Conservation (phyloP, 1,140 invertebrate genomes). For the Dendrolimus punctatus region DNA sequence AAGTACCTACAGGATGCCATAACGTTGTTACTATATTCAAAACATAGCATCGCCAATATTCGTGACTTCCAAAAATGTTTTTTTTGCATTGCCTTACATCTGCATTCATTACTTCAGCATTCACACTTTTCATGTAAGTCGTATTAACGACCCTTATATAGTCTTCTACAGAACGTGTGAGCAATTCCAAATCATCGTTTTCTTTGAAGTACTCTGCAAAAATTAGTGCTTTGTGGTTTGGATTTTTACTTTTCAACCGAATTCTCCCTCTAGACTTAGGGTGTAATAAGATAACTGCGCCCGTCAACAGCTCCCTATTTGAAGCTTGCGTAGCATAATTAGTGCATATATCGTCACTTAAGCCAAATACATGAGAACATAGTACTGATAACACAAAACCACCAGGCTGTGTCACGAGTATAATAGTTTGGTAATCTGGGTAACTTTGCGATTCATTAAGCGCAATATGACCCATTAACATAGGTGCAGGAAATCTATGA, state of each 20-base stretch:
- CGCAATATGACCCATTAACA: conserved; percentile 81
- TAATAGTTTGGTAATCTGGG: conserved; percentile 39
- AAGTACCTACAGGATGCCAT: conserved; percentile 67
- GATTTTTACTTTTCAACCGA: conserved; percentile 82
- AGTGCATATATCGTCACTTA: conserved; percentile 71
- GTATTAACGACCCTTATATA: conserved; percentile 70
- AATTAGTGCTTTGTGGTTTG: conserved; percentile 88
- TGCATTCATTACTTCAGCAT: conserved; percentile 55
- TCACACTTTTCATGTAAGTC: conserved; percentile 68
- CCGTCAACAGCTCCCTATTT: conserved; percentile 80
- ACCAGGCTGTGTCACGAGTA: conserved; percentile 19
- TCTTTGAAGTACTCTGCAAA: conserved; percentile 90
- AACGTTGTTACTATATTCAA: conserved; percentile 38
- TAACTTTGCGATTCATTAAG: conserved; percentile 44
- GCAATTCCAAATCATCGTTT: conserved; percentile 79
- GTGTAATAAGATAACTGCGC: conserved; percentile 84
- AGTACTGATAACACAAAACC: conserved; percentile 74
- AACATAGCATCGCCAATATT: conserved; percentile 76
- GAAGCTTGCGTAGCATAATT: conserved; percentile 67
- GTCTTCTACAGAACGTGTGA: conserved; percentile 83
- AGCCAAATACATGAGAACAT: conserved; percentile 76
- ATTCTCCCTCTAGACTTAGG: conserved; percentile 85
- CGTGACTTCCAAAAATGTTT: conserved; percentile 74
- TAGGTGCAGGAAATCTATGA: conserved; percentile 82
- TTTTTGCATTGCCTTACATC: conserved; percentile 63